These are phyloP conservation scores for Nasalis larvatus DNA, from an alignment of 2,113 vertebrate species.

Conservation along the genomic window DNA sequence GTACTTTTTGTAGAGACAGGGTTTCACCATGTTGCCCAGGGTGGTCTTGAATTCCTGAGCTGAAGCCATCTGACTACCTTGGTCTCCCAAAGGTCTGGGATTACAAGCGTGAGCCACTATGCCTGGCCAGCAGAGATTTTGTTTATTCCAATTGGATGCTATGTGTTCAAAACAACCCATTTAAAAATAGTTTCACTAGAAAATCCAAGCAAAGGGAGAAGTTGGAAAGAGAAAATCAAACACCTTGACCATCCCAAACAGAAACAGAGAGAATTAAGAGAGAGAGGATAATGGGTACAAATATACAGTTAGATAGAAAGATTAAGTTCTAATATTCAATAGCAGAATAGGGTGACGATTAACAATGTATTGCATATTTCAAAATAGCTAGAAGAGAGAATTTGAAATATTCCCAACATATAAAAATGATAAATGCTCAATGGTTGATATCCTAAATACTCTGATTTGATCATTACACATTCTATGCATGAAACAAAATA, in stretches of 20 bases:
- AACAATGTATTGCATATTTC: not conserved
- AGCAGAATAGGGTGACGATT: not conserved
- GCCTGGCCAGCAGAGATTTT: not conserved
- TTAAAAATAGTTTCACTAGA: slow-evolving; percentile 24
- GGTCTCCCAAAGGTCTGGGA: no score
- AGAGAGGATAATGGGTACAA: not conserved
- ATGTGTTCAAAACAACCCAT: not conserved
- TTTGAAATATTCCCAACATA: not conserved
- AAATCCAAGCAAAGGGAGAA: not conserved
- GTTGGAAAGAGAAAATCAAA: not conserved
- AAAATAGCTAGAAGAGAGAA: not conserved
- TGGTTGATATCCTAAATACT: not conserved
- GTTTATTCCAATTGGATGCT: slow-evolving; percentile 18
- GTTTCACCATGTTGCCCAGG: no score
- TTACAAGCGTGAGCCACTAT: no score
- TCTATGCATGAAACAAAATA: not conserved
- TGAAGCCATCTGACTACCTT: no score
- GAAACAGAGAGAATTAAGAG: not conserved
- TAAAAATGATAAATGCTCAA: not conserved
- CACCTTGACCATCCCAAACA: not conserved
- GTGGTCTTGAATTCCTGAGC: no score
- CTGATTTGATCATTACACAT: not conserved
- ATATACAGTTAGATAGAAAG: not conserved
- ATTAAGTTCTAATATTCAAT: not conserved
- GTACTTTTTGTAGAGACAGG: no score